A percentile compares a stretch with the other conserved stretches of the same genome.
phyloP scores from a whole-genome alignment of 2,888 invertebrate genomes.

The Drosophila diplacantha region DNA sequence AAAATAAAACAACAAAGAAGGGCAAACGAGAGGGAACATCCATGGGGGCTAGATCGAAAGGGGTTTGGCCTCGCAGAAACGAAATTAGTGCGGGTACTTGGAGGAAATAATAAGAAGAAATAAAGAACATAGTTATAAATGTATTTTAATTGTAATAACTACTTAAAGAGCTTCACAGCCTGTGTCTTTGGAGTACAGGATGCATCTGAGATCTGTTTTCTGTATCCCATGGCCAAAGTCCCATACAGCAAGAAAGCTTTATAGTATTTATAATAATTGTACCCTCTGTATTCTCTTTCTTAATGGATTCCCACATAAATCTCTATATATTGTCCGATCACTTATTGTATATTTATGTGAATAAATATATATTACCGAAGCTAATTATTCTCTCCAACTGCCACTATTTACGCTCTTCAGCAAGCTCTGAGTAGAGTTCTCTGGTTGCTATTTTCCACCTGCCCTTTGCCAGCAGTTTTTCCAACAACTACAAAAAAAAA shows the following conservation, averaged over 20 bases:
- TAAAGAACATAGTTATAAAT: no score
- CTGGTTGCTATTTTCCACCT: not conserved
- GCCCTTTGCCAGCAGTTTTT: conserved; percentile 4
- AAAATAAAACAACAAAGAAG: conserved; percentile 7
- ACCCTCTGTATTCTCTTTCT: not conserved
- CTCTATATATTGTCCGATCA: not conserved
- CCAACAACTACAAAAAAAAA: not conserved
- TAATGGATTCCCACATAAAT: not conserved
- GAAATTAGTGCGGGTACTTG: not conserved
- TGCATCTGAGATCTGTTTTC: not conserved
- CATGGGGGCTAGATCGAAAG: conserved; percentile 3
- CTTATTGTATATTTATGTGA: not conserved
- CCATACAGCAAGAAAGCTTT: no score
- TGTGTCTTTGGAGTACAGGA: not conserved
- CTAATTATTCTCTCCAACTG: not conserved
- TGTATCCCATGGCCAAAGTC: no score
- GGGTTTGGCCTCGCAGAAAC: not conserved
- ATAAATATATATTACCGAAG: not conserved
- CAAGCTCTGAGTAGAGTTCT: not conserved
- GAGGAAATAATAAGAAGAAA: not conserved
- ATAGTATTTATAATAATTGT: not conserved
- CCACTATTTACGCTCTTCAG: not conserved
- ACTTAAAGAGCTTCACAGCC: not conserved
- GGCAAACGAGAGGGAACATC: conserved; percentile 14
- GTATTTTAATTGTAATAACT: not conserved